These are phyloP conservation scores for Saguinus oedipus DNA, from an alignment of 2,797 vertebrate genomes.

Conservation along the genomic window DNA sequence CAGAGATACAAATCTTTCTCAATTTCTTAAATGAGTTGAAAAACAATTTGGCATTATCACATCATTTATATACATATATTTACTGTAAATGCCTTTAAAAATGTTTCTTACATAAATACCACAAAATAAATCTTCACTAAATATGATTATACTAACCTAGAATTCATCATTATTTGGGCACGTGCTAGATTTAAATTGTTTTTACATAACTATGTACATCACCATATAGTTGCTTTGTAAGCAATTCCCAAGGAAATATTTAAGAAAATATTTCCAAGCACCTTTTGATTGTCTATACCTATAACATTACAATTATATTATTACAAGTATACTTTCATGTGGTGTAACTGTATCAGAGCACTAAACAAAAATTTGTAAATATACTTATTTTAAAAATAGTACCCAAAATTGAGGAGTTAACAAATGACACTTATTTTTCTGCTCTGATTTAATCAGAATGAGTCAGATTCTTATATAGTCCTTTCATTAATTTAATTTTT, in stretches of 20 bases:
- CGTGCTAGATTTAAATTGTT: conserved; percentile 7
- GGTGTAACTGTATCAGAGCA: not conserved
- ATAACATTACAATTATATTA: not conserved
- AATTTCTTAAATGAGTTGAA: conserved; percentile 20
- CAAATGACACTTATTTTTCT: not conserved
- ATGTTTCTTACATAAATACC: not conserved
- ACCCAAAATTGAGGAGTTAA: not conserved
- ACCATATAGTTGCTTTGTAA: not conserved
- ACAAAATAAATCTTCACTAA: conserved; percentile 35
- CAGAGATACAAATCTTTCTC: not conserved
- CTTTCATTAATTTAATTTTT: not conserved
- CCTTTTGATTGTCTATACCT: not conserved
- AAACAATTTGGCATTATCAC: not conserved
- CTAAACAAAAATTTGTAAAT: not conserved
- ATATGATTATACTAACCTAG: not conserved
- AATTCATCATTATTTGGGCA: conserved; percentile 2
- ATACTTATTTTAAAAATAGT: not conserved
- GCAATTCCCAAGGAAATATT: not conserved
- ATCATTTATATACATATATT: not conserved
- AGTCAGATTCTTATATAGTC: not conserved
- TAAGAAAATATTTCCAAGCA: conserved; percentile 5
- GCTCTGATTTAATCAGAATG: not conserved
- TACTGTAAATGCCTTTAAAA: not conserved
- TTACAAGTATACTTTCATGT: not conserved
- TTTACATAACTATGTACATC: not conserved